Percentiles rank a stretch among this genome's conserved stretches.
phyloP scores from a whole-genome alignment of 2,888 invertebrate species.

The Drosophila neutralis region DNA sequence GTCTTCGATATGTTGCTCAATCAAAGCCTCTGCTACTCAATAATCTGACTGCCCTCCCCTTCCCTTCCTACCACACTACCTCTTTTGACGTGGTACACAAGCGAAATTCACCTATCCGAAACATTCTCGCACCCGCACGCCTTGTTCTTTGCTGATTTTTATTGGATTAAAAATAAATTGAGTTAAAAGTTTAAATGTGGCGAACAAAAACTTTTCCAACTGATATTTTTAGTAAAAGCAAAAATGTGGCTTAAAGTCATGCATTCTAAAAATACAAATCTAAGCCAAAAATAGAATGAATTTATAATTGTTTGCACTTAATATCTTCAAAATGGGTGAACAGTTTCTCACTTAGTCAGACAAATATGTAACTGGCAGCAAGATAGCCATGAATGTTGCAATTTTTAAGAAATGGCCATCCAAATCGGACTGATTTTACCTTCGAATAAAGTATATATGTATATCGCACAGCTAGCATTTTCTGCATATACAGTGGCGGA shows the following conservation, averaged over 20 bases:
- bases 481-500: too few relatives aligned
- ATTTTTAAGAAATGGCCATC: neutral
- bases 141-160: slow-evolving; percentile 39
- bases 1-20: slow-evolving; percentile 63
- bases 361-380: neutral
- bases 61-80: neutral
- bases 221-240: neutral
- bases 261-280: neutral
- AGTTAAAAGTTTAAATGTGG: slow-evolving; percentile 27
- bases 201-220: too few relatives aligned
- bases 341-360: neutral
- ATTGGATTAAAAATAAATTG: slow-evolving; percentile 57
- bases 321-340: neutral
- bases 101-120: slow-evolving; percentile 37
- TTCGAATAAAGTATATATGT: neutral
- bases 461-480: neutral
- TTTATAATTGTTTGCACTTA: neutral
- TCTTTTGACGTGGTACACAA: neutral
- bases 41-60: slow-evolving; percentile 21
- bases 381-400: neutral
- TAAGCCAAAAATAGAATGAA: neutral
- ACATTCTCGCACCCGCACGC: slow-evolving; percentile 34
- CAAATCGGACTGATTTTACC: neutral
- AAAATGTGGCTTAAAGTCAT: neutral
- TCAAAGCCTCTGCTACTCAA: slow-evolving; percentile 44